Evolutionary conservation across 2,888 invertebrate species (phyloP), one percentile per base, ranked within the genome.

Genomic region (Nomada fabriciana): DNA sequence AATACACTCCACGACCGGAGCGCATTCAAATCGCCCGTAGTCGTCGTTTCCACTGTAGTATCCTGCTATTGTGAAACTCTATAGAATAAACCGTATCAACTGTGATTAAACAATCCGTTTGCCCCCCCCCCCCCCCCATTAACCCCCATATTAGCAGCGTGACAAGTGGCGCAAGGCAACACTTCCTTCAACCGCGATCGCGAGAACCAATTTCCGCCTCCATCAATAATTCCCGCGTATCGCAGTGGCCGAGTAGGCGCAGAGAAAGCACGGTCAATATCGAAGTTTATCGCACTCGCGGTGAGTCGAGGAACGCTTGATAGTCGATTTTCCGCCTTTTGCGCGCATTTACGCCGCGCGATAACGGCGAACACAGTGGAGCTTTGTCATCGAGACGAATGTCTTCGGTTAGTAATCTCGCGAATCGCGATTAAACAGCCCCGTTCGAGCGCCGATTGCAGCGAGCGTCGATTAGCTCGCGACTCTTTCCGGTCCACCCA

Each of bases 341-440:
- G 47, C 70, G n/a, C 55, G 20, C 43, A 53, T 57, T 60, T 15
- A 23, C 53, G 65, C 61, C 10, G 47, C 53, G 53, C 55, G 57
- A 59, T 53, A 47, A 53, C 55, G 25, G 2, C 10, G 57, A 68
- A 57, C 61, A 53, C 72, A 53, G 63, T 61, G 65, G 10, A 53
- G 15, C 36, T 65, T 71, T 65, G 43, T 72, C 60, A 67, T 61
- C 76, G 77, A 52, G 52, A 69, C 50, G 55, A 63, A 9, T 43
- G 43, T 47, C 36, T n/a, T 55, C 42, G 61, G 23, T 74, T 42
- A 47, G 82, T 74, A 73, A 73, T 74, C 69, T 73, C 47, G 25
- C 7, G 18, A 0, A 0, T 13, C 20, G 47, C 63, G 69, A 80
- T 80, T 80, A 76, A 76, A 76, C 70, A 25, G n/a, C 63, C 47